Evolutionary conservation across 2,113 vertebrate genomes (phyloP).

Genomic region (Casuarius casuarius): DNA sequence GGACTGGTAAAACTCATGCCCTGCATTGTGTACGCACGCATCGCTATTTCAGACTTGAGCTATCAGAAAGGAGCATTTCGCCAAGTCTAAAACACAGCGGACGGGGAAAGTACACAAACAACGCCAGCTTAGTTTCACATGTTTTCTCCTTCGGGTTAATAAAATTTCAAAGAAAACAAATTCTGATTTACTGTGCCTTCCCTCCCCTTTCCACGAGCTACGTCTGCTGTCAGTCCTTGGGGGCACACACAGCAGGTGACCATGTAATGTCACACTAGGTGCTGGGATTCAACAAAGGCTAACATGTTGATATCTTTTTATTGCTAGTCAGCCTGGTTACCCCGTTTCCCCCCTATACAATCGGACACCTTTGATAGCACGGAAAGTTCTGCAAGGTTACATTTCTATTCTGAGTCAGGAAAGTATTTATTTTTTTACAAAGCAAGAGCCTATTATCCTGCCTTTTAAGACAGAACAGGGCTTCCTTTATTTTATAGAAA

Average conservation of each 20-base stretch:
- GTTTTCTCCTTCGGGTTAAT: conserved; percentile 26
- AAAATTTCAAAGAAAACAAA: conserved; percentile 58
- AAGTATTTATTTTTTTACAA: neutral
- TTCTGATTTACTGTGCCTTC: conserved; percentile 45
- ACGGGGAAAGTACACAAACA: neutral
- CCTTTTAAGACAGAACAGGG: neutral
- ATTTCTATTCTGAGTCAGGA: neutral
- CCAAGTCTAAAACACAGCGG: neutral
- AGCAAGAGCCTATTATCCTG: neutral
- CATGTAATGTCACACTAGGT: conserved; percentile 78
- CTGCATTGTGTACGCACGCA: accelerated
- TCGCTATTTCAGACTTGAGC: neutral
- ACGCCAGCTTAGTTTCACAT: neutral
- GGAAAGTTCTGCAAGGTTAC: neutral
- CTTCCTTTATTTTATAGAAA: neutral
- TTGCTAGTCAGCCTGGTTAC: conserved; percentile 64
- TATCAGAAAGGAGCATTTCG: neutral
- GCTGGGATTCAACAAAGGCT: conserved; percentile 74
- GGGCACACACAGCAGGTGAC: conserved; percentile 71
- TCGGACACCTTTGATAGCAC: neutral
- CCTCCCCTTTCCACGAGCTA: conserved; percentile 49
- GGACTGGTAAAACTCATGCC: neutral
- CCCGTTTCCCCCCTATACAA: conserved; percentile 25
- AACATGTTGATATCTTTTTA: conserved; percentile 80
- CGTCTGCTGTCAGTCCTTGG: conserved; percentile 57